Base-by-base conservation (phyloP, 1,140 invertebrate genomes). In the Whitmania pigra region DNA sequence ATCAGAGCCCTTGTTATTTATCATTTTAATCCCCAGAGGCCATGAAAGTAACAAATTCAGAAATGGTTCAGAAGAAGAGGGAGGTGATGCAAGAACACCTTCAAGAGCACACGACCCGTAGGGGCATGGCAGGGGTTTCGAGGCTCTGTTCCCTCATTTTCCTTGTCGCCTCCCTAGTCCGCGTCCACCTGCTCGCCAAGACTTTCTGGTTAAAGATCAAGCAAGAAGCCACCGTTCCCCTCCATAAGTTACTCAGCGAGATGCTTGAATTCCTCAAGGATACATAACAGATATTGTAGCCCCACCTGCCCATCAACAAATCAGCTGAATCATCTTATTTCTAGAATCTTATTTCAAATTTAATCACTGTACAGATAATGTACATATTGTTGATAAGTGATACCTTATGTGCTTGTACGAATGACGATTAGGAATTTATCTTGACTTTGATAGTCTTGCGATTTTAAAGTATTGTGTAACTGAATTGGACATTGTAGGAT, bases 241-340 rank as follows among this genome's bases (percentile, higher is more conserved):
- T 97, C 91, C 95, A 97, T 84, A 97, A 97, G 84, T 86, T 97
- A 13, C 95, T 97, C 81, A 86, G 94, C 36, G 94, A 97, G 84
- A 97, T 97, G 94, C 85, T 97, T 69, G 93, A 96, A 80, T 88
- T 89, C 9, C 43, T 70, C 17, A 27, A 70, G 22, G 57, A 63
- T 17, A 49, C 43, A 17, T 49, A 17, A 49, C 43, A 17, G 3
- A 49, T 0, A 13, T 17, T 11, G 11, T 1, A 49, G 15, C 13
- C 43, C 11, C 2, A 36, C 31, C 6, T 36, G 31, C 31, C 31
- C 31, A 36, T 36, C 31, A 6, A 36, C 6, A 6, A 36, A 36
- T 36, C 31, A 36, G 31, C 31, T 36, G 31, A 36, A 36, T 36
- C 31, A 36, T 6, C 31, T 36, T 36, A 36, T 36, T 36, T 6